Percentiles rank a stretch among this genome's conserved stretches.
Evolutionary conservation across 2,797 vertebrate genomes (phyloP).

Genomic region (Synaphobranchus kaupii): DNA sequence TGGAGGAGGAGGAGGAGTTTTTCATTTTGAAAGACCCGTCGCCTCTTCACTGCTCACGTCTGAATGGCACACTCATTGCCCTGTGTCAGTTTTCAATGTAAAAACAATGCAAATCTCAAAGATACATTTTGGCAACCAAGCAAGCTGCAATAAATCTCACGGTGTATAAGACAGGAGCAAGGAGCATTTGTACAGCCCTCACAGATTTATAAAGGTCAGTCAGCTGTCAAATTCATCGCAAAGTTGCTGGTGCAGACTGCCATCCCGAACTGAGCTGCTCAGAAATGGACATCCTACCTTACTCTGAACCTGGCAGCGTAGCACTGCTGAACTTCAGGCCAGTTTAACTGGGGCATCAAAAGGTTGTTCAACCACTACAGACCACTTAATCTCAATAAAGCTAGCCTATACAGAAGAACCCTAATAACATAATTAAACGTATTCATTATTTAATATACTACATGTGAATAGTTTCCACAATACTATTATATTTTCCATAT

Average conservation of each 20-base stretch:
- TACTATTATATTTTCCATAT: conserved; percentile 5
- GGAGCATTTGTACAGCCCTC: not conserved
- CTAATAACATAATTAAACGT: not conserved
- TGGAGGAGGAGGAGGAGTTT: not conserved
- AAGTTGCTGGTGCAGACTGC: not conserved
- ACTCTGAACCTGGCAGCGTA: not conserved
- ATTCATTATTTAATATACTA: conserved; percentile 15
- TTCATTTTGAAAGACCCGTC: not conserved
- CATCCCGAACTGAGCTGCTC: not conserved
- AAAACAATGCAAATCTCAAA: not conserved
- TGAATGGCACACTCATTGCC: not conserved
- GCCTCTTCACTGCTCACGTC: not conserved
- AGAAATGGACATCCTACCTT: not conserved
- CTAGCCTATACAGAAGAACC: conserved; percentile 8
- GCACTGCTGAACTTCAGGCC: not conserved
- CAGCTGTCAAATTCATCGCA: not conserved
- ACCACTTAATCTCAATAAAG: not conserved
- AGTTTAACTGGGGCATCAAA: not conserved
- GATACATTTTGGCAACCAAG: not conserved
- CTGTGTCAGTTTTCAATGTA: not conserved
- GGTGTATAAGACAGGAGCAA: not conserved
- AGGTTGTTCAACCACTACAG: not conserved
- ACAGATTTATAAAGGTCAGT: not conserved
- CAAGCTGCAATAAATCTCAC: not conserved
- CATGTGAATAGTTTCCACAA: not conserved